These are phyloP conservation scores for Microctonus brassicae DNA, from an alignment of 2,888 invertebrate genomes.

Conservation along the genomic window DNA sequence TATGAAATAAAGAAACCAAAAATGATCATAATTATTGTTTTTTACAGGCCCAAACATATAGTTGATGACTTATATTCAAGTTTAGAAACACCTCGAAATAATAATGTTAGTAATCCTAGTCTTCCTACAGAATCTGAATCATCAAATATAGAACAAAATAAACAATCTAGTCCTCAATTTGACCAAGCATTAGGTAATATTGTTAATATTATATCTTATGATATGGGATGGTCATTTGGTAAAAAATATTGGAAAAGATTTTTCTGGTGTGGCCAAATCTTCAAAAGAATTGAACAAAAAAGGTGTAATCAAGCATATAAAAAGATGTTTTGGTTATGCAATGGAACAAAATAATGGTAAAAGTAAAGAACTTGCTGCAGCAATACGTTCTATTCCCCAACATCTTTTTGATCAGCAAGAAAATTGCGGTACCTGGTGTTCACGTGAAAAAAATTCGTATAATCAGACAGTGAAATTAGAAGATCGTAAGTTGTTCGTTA, in stretches of 20 bases:
- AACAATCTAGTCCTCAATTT: too few relatives aligned
- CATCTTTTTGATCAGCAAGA: slow-evolving; percentile 43
- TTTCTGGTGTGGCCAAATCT: slow-evolving; percentile 37
- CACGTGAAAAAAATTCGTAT: slow-evolving; percentile 1
- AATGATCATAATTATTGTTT: too few relatives aligned
- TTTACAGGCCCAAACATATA: too few relatives aligned
- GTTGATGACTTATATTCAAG: too few relatives aligned
- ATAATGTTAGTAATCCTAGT: too few relatives aligned
- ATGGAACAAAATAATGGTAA: slow-evolving; percentile 41
- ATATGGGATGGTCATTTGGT: slow-evolving; percentile 32
- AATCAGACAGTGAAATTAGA: slow-evolving; percentile 14
- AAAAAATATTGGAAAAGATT: slow-evolving; percentile 42
- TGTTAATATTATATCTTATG: slow-evolving; percentile 19
- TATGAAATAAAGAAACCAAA: too few relatives aligned
- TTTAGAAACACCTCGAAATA: too few relatives aligned
- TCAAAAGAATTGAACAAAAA: slow-evolving; percentile 33
- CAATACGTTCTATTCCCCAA: slow-evolving; percentile 40
- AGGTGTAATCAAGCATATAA: slow-evolving; percentile 38
- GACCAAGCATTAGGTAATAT: slow-evolving; percentile 1
- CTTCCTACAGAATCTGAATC: too few relatives aligned
- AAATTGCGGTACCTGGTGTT: slow-evolving; percentile 46
- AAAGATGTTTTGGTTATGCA: slow-evolving; percentile 47
- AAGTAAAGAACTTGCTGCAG: slow-evolving; percentile 28
- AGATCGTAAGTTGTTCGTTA: slow-evolving; percentile 11
- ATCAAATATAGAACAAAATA: too few relatives aligned